Evolutionary conservation across 2,797 vertebrate species (phyloP), one percentile per base, ranked within the genome.

Genomic region (Anabas testudineus): DNA sequence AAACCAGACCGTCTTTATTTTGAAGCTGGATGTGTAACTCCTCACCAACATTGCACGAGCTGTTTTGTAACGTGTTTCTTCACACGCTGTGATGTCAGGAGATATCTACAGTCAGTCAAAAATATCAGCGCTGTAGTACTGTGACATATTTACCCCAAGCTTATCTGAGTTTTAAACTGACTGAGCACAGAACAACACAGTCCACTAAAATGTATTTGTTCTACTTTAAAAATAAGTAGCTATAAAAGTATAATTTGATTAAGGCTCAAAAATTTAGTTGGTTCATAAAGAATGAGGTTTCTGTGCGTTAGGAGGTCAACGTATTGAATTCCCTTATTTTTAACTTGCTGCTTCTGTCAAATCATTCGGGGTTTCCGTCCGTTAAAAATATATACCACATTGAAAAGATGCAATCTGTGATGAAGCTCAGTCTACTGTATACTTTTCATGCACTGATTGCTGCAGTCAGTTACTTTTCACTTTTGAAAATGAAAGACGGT

Each of bases 361-460:
- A n/a, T n/a, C n/a, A n/a, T n/a, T n/a, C n/a, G n/a, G n/a, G n/a
- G 12, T 24, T 30, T 42, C 24, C 41, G 41, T 21, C 24, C n/a
- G 21, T 12, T 46, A 15, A 67, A 59, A 16, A 19, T 16, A 43
- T 37, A 19, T 16, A 43, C 37, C 22, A 32, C 49, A 43, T 19
- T 47, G 21, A 67, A 24, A 67, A 19, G 4, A 13, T n/a, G 37
- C 45, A 47, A 42, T 45, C 47, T 4, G 7, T 26, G 68, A 21
- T 41, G 63, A 46, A 48, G 21, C 24, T 51, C 5, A 3, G 28
- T 54, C 54, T 43, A 49, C 4, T 60, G 28, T 54, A 54, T 43
- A 49, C 4, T 60, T 63, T 63, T 59, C 32, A 62, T 53, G 52
- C 47, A 45, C 57, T 51, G 60, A 73, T 75, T 74, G 24, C 34